Evolutionary conservation across 2,888 invertebrate species (phyloP), one percentile per base, ranked within the genome.

Genomic region (Drosophila villosipedis): DNA sequence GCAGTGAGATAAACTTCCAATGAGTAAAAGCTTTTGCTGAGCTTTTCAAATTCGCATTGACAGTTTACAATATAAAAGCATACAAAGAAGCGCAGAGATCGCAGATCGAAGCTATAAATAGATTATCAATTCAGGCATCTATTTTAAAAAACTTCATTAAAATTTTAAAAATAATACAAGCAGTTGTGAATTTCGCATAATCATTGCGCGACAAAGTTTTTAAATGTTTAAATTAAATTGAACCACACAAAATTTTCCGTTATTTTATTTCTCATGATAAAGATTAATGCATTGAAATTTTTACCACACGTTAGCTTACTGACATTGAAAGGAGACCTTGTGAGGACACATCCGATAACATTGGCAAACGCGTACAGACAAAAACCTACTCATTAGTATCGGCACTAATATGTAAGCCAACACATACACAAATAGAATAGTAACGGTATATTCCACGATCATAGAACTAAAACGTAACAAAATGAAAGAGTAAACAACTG

Each of bases 1-100:
- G 0, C 1, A 0, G 4, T 12, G 0, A 0, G 1, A 3, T 22
- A 1, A 49, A 25, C 0, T 5, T 19, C 25, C 0, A 3, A 0
- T 25, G 7, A 43, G 2, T 3, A 22, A 57, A 52, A 61, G 61
- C 52, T 39, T 52, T 52, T 6, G 16, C 14, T 16, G 14, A 54
- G 41, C 53, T 62, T 62, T 62, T 7, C 4, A 16, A 16, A 10
- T 30, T n/a, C 6, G 2, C 31, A 4, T 25, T 1, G 4, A 19
- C 9, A 19, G 16, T 9, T 6, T 10, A 2, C 22, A 14, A 41
- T 6, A 28, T 14, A 19, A 65, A 50, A 55, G 39, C n/a, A 57
- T 57, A 35, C 30, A 19, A 4, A 2, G 31, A 25, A 2, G 35
- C 33, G 25, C 10, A 6, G 16, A 7, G 16, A 63, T 67, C 25